phyloP scores from a whole-genome alignment of 2,888 invertebrate genomes.

The Acrobeloides nanus region DNA sequence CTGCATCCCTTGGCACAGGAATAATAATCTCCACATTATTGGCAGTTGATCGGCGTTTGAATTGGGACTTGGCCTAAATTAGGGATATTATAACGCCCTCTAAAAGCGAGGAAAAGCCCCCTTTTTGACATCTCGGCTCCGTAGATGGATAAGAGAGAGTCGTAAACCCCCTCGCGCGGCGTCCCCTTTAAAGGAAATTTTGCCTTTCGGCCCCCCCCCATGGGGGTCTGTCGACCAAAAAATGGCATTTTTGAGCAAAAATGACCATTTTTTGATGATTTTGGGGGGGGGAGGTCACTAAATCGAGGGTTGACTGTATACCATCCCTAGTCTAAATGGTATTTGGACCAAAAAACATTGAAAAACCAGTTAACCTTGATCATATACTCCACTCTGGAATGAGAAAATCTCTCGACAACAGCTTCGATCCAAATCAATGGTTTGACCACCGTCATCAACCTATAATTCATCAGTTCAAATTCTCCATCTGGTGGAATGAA shows the following conservation, averaged over 20 bases:
- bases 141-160: no score
- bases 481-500: constrained; percentile 98
- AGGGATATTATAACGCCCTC: background rate
- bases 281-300: no score
- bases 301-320: no score
- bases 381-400: constrained; percentile 95
- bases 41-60: constrained; percentile 90
- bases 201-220: no score
- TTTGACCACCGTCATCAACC: constrained; percentile 90
- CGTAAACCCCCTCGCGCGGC: no score
- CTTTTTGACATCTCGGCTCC: no score
- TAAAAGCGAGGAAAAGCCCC: background rate
- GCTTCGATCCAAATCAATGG: constrained; percentile 97
- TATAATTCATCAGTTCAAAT: constrained; percentile 86
- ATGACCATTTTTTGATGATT: no score
- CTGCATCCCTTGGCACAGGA: constrained; percentile 90
- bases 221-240: no score
- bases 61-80: constrained; percentile 80
- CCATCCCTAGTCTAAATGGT: background rate
- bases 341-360: constrained; percentile 5
- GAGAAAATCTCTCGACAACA: constrained; percentile 92
- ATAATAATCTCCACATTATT: constrained; percentile 97
- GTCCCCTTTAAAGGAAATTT: no score
- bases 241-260: no score
- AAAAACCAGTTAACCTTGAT: constrained; percentile 70